Conservation (phyloP, 2,888 invertebrate genomes). For the Ecliptopera silaceata region DNA sequence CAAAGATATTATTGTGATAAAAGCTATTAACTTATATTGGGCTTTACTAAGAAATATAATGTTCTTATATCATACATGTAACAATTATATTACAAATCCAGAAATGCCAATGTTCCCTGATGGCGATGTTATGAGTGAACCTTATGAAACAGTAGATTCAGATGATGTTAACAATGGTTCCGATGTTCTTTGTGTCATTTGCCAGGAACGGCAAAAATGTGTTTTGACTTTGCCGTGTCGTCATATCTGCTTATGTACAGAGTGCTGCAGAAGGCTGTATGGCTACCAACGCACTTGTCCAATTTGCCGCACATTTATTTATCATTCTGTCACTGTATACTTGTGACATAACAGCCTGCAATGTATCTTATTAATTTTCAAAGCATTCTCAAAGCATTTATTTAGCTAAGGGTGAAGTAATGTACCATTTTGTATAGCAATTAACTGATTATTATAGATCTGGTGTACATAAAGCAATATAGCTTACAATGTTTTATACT, state of each 20-base stretch:
- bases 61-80: constrained; percentile 63
- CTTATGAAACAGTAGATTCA: constrained; percentile 50
- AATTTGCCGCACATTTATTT: constrained; percentile 80
- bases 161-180: constrained; percentile 43
- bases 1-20: constrained; percentile 53
- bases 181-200: constrained; percentile 79
- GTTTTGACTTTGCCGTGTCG: constrained; percentile 81
- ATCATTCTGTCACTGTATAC: constrained; percentile 81
- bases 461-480: not conserved
- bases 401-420: not conserved
- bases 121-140: constrained; percentile 53
- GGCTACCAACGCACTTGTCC: constrained; percentile 79
- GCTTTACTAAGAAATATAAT: constrained; percentile 60
- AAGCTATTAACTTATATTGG: constrained; percentile 59
- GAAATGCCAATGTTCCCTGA: constrained; percentile 66
- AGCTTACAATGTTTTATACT: not conserved
- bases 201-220: constrained; percentile 81
- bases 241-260: constrained; percentile 81
- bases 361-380: not conserved
- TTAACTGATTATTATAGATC: not conserved
- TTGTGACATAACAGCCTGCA: constrained; percentile 54
- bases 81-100: constrained; percentile 69
- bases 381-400: constrained; percentile 24
- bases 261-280: constrained; percentile 76
- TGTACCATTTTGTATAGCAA: too few relatives aligned